These are phyloP conservation scores for Callithrix jacchus DNA, from an alignment of 2,113 vertebrate species.

Conservation along the genomic window DNA sequence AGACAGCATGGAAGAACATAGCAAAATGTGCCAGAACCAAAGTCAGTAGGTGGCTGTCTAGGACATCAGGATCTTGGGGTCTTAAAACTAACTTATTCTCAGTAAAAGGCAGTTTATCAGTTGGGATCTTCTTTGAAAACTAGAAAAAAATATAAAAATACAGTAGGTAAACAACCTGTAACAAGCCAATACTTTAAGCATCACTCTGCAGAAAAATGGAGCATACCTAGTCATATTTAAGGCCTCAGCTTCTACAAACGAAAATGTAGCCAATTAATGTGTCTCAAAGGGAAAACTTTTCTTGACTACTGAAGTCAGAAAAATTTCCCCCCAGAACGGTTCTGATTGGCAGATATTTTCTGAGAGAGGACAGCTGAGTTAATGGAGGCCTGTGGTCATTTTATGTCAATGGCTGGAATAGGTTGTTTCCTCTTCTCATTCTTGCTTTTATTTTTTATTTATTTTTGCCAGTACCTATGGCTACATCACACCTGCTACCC, in stretches of 20 bases:
- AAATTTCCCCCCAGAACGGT: neutral
- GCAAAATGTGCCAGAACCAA: neutral
- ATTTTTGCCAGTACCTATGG: slow-evolving; percentile 42
- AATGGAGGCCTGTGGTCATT: slow-evolving; percentile 72
- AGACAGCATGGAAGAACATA: neutral
- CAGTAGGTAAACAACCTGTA: neutral
- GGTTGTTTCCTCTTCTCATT: slow-evolving; percentile 23
- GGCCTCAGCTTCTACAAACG: slow-evolving; percentile 45
- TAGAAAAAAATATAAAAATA: neutral
- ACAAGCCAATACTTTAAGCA: neutral
- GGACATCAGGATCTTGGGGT: neutral
- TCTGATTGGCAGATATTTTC: slow-evolving; percentile 78
- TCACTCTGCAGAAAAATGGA: neutral
- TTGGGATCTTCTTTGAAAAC: slow-evolving; percentile 32
- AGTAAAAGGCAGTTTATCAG: neutral
- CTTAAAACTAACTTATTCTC: neutral
- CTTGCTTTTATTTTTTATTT: neutral
- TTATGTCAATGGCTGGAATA: slow-evolving; percentile 70
- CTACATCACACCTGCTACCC: slow-evolving; percentile 61
- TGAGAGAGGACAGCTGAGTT: slow-evolving; percentile 74
- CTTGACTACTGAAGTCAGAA: slow-evolving; percentile 43
- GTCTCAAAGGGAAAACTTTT: slow-evolving; percentile 61
- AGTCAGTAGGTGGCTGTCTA: neutral
- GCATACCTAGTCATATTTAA: slow-evolving; percentile 6
- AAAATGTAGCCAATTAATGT: slow-evolving; percentile 60